These are phyloP conservation scores for Bombus confusus DNA, from an alignment of 1,140 invertebrate genomes.

Conservation along the genomic window DNA sequence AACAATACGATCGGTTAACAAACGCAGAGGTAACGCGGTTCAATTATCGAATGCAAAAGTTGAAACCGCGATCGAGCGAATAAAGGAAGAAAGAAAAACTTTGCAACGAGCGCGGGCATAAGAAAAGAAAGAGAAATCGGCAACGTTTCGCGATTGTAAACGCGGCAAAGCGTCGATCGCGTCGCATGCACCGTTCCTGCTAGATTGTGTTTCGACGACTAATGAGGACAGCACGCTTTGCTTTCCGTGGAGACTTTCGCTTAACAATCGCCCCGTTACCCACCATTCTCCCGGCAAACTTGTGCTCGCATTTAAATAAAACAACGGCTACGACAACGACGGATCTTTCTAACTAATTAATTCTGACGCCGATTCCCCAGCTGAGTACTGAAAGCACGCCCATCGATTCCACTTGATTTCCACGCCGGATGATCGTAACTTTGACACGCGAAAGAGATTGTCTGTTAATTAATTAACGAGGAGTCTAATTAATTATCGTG, in stretches of 20 bases:
- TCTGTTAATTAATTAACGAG: slow-evolving; percentile 50
- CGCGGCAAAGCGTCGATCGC: background rate
- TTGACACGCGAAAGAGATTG: slow-evolving; percentile 42
- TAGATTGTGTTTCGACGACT: background rate
- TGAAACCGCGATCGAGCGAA: background rate
- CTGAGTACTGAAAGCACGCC: slow-evolving; percentile 5
- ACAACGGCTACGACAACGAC: background rate
- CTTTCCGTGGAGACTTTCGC: background rate
- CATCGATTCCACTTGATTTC: slow-evolving; percentile 3
- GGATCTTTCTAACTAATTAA: slow-evolving; percentile 11
- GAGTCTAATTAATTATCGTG: slow-evolving; percentile 51
- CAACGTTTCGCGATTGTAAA: background rate
- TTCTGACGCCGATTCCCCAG: background rate
- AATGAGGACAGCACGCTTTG: background rate
- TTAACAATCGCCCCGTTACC: background rate
- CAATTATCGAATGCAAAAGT: slow-evolving; percentile 29
- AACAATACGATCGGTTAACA: slow-evolving; percentile 22
- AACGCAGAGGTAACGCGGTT: slow-evolving; percentile 28
- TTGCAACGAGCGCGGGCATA: background rate
- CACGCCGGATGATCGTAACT: slow-evolving; percentile 12
- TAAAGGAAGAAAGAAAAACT: background rate
- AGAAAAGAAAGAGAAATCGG: background rate
- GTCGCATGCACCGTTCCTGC: too few species aligned
- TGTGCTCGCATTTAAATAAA: background rate
- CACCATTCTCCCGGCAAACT: too few species aligned